Evolutionary conservation across 1,140 invertebrate genomes (phyloP).

Genomic region (Bilobella aurantiaca): DNA sequence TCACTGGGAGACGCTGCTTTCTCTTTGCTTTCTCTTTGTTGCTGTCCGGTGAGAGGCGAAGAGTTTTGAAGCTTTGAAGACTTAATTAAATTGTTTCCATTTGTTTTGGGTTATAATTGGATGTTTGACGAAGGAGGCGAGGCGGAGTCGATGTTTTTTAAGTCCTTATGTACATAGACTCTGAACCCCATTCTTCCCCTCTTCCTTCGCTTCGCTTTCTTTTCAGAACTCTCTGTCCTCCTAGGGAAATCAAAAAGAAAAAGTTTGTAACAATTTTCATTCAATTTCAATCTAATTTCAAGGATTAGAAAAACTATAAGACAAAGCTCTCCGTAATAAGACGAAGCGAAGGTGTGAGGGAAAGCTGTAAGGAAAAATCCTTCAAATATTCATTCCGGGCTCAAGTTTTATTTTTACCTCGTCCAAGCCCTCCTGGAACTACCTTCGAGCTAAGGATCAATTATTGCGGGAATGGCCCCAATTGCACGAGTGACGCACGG

Average conservation of each 20-base stretch:
- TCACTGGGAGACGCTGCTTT: too few species aligned
- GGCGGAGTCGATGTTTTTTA: neutral
- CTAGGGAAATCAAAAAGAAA: neutral
- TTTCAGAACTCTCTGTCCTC: neutral
- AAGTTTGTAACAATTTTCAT: constrained; percentile 1
- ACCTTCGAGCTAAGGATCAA: neutral
- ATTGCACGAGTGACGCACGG: neutral
- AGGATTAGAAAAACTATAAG: neutral
- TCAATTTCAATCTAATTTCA: neutral
- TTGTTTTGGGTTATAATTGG: constrained; percentile 3
- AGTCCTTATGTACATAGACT: neutral
- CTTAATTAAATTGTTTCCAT: neutral
- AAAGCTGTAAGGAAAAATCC: neutral
- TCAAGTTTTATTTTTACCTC: neutral
- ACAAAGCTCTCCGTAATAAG: neutral
- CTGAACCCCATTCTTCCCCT: neutral
- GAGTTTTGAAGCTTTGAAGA: neutral
- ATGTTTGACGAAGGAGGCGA: neutral
- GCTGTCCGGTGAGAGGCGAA: neutral
- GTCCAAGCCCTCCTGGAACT: neutral
- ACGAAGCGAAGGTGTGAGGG: neutral
- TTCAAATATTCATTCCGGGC: too few species aligned
- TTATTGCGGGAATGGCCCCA: neutral
- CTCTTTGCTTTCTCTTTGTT: neutral
- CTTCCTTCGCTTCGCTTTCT: constrained; percentile 12